Evolutionary conservation across 2,888 invertebrate species (phyloP).

Genomic region (Taenaris catops): DNA sequence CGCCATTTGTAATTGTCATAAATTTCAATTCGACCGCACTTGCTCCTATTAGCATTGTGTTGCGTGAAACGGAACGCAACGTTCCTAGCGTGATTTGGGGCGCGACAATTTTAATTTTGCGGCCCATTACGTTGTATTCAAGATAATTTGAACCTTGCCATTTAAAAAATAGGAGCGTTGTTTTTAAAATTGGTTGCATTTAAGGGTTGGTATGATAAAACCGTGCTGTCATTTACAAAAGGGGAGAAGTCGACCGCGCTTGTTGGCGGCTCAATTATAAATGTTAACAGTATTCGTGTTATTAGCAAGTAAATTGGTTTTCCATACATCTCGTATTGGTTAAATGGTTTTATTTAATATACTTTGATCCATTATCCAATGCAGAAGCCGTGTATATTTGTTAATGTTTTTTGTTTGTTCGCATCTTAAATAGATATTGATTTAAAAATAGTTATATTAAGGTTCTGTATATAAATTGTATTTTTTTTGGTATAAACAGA

Average conservation of each 20-base stretch:
- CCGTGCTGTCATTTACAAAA: constrained; percentile 46
- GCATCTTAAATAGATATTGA: no score
- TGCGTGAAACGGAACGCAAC: constrained; percentile 44
- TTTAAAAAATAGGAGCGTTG: neutral
- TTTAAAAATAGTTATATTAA: no score
- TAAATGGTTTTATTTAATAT: no score
- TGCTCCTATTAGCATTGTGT: constrained; percentile 65
- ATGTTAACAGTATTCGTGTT: constrained; percentile 43
- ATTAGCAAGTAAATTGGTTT: constrained; percentile 14
- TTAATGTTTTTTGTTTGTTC: no score
- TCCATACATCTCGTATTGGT: no score
- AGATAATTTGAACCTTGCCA: constrained; percentile 18
- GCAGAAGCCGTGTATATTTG: no score
- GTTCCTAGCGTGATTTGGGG: constrained; percentile 57
- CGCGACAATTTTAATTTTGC: constrained; percentile 34
- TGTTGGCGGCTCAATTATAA: constrained; percentile 50
- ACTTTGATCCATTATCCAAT: no score
- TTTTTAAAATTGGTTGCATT: constrained; percentile 4
- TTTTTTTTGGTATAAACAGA: no score
- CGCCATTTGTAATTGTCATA: constrained; percentile 55
- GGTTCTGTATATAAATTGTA: no score
- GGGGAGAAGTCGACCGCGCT: constrained; percentile 29
- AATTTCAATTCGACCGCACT: constrained; percentile 47
- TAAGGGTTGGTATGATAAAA: constrained; percentile 29
- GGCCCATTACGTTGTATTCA: neutral